Conservation (phyloP, 2,888 invertebrate species). For the Chloroclystis v-ata region DNA sequence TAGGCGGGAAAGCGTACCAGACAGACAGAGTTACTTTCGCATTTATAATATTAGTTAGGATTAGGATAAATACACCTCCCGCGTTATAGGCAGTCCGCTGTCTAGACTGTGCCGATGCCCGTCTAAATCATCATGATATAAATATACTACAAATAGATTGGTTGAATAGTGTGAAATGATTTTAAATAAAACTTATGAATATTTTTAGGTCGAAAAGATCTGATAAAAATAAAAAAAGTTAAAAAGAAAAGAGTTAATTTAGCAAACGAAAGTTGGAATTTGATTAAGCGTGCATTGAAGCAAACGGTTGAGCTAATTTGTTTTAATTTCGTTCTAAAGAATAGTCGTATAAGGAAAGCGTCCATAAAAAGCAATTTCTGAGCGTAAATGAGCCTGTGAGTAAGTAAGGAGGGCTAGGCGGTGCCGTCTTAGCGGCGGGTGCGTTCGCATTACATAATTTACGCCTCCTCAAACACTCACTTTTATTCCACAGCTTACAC, state of each 20-base stretch:
- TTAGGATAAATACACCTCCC: too few species aligned
- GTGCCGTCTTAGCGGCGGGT: slow-evolving; percentile 26
- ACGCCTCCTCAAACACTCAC: slow-evolving; percentile 46
- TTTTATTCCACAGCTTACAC: slow-evolving; percentile 47
- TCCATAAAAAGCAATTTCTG: slow-evolving; percentile 38
- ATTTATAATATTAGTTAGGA: too few species aligned
- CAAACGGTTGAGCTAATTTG: slow-evolving; percentile 23
- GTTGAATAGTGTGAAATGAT: too few species aligned
- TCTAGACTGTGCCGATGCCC: too few species aligned
- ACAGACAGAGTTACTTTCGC: too few species aligned
- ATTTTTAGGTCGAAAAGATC: slow-evolving; percentile 2
- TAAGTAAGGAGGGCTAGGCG: slow-evolving; percentile 29
- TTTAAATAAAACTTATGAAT: slow-evolving; percentile 14
- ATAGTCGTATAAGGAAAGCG: slow-evolving; percentile 36
- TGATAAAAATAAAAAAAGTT: slow-evolving; percentile 7
- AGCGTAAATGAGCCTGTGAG: slow-evolving; percentile 38
- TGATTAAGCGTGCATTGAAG: slow-evolving; percentile 19
- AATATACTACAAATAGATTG: too few species aligned
- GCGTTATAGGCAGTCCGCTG: too few species aligned
- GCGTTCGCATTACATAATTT: slow-evolving; percentile 43
- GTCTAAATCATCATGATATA: too few species aligned
- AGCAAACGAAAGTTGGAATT: slow-evolving; percentile 8
- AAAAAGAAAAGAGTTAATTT: slow-evolving; percentile 4
- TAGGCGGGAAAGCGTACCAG: too few species aligned
- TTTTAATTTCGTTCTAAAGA: slow-evolving; percentile 35